Base-by-base conservation (phyloP, 35 echinoderm and acorn worm genomes). In the Ophiothrix spiculata region DNA sequence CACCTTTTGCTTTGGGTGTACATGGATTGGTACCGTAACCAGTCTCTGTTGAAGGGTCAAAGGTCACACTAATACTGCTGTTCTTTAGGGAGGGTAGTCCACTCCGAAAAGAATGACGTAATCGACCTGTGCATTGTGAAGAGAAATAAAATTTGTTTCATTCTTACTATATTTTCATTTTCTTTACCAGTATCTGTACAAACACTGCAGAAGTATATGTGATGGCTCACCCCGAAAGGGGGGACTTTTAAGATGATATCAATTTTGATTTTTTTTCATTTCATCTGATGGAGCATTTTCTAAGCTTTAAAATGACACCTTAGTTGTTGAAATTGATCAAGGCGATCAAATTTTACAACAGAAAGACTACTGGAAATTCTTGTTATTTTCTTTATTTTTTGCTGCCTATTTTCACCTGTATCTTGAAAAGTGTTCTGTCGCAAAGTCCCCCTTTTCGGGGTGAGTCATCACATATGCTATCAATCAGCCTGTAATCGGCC, bases 101-200 rank as follows among this genome's bases (percentile, higher is more conserved):
- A 56, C 85, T 87, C 4, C 76, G 28, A 56, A 87, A 87, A 13
- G 85, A 87, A n/a, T 87, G 85, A 23, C 75, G 29, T 34, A 87
- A 33, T 28, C 76, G 76, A 35, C 40, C 83, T 85, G 41, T 45
- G 10, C 25, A 56, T 13, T 10, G 29, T 14, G 37, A 34, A 37
- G 11, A 80, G 36, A 36, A 76, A 39, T 0, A 39, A 38, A 85
- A 85, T 33, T 36, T 39, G 6, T 0, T 35, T n/a, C n/a, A 73
- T 28, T 28, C 33, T n/a, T 17, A n/a, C 0, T n/a, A 63, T 63
- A 63, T 63, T 63, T 63, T 0, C 15, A n/a, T 63, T 63, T 63
- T 63, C 28, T 17, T 0, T n/a, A 15, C 56, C 16, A 63, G 56
- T n/a, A 63, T 63, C 28, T n/a, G 56, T 63, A 63, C 16, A 63